Percentiles rank a stretch among this genome's conserved stretches.
phyloP scores from a whole-genome alignment of 2,888 invertebrate species.

The Galeruca laticollis region DNA sequence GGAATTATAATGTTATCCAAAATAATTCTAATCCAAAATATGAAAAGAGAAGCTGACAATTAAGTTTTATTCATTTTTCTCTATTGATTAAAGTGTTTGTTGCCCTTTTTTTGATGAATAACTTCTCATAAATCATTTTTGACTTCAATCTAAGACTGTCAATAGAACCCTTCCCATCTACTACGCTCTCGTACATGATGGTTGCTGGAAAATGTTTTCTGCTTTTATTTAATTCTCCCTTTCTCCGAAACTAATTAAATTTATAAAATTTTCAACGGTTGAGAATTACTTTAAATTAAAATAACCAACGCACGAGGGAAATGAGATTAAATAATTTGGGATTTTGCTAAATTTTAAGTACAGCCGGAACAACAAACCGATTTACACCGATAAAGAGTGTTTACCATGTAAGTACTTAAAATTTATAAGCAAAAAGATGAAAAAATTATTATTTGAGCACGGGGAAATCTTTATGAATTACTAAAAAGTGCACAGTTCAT shows the following conservation, averaged over 20 bases:
- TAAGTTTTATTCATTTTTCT: too few relatives aligned
- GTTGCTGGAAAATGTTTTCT: conserved; percentile 21
- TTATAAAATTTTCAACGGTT: conserved; percentile 27
- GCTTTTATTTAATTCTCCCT: conserved; percentile 24
- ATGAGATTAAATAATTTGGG: conserved; percentile 16
- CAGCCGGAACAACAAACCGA: background rate
- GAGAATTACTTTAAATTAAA: conserved; percentile 25
- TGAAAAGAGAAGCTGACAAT: too few relatives aligned
- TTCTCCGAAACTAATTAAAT: conserved; percentile 31
- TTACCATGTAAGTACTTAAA: background rate
- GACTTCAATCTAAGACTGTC: too few relatives aligned
- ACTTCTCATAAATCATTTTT: too few relatives aligned
- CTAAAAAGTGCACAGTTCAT: background rate
- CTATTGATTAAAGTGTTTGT: background rate
- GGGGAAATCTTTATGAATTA: background rate
- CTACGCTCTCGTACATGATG: conserved; percentile 7
- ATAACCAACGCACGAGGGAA: conserved; percentile 20
- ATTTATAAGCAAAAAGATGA: background rate
- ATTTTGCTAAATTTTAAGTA: conserved; percentile 17
- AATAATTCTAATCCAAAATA: too few relatives aligned
- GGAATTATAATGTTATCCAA: too few relatives aligned
- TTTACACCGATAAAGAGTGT: background rate
- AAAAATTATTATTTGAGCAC: background rate
- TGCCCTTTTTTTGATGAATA: too few relatives aligned
- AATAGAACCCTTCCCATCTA: background rate